Base-by-base conservation (phyloP, 2,888 invertebrate species). In the Rhorus exstirpatorius region DNA sequence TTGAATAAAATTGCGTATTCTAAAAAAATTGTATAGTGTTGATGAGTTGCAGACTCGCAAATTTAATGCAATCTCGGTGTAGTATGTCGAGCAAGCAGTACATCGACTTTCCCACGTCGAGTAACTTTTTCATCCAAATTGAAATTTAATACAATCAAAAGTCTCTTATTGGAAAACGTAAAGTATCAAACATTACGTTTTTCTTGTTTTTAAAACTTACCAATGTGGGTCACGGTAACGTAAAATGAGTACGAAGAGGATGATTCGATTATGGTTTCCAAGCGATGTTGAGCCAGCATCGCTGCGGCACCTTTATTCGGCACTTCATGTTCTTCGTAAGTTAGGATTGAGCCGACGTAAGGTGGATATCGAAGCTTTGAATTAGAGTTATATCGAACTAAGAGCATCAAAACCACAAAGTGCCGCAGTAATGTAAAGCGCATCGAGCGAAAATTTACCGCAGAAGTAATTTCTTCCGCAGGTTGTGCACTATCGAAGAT, bases 381-480 rank as follows among this genome's bases (percentile, higher is more conserved):
- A 58, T 63, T 53, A 46, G 44, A 38, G 38, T 58, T 38, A 63
- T 12, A n/a, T 38, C 49, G 51, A 44, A 41, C 58, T 76, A 76
- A 71, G 65, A 65, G 80, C 38, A 49, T 63, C 46, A 44, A 55
- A 70, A 65, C 80, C 75, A 51, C 70, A 76, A 58, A 79, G 31
- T 44, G 17, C 44, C 53, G 26, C 14, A 14, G 49, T 65, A 51
- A 77, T 77, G 72, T 38, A 38, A 38, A 38, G 38, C 8, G 7
- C 8, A 38, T 38, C 38, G 38, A 10, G 10, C 38, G n/a, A 46
- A 67, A 77, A 81, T 77, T 41, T 44, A 77, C 76, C 67, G 71
- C 81, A 81, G 60, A 67, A 55, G 71, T 76, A 81, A 81, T 81
- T 77, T 81, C 67, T 76, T 81, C 46, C 17, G 60, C 49, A 53